These are phyloP conservation scores for Ormyrus labotus DNA, from an alignment of 2,888 invertebrate genomes.

Conservation along the genomic window DNA sequence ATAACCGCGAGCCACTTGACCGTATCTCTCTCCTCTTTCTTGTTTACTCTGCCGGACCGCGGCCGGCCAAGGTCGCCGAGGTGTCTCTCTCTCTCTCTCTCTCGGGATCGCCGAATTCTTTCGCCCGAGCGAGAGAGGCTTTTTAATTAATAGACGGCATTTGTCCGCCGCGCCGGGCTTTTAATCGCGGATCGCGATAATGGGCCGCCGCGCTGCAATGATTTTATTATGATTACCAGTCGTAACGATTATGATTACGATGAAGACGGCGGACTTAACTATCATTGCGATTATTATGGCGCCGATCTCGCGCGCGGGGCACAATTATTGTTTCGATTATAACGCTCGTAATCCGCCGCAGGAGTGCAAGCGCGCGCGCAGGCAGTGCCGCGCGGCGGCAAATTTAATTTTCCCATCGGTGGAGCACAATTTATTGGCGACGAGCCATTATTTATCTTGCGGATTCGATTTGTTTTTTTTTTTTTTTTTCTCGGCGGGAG, in stretches of 20 bases:
- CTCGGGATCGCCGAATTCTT: too few relatives aligned
- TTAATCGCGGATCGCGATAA: constrained; percentile 3
- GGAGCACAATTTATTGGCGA: background rate
- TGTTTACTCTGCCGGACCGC: too few relatives aligned
- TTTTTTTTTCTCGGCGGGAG: too few relatives aligned
- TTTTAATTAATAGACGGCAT: too few relatives aligned
- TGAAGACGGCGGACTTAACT: background rate
- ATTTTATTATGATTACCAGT: constrained; percentile 16
- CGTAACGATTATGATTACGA: constrained; percentile 11
- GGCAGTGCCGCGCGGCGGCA: too few relatives aligned
- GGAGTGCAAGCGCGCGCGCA: background rate
- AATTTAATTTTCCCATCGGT: background rate
- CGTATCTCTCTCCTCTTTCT: too few relatives aligned
- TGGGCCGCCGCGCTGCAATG: background rate
- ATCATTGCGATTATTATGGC: constrained; percentile 7
- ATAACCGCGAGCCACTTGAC: background rate
- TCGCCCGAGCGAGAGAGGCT: background rate
- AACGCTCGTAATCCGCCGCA: background rate
- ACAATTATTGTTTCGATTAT: constrained; percentile 8
- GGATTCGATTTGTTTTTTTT: background rate
- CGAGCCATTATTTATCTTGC: background rate
- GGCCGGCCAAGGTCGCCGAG: too few relatives aligned
- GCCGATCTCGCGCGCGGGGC: background rate
- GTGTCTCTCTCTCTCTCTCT: too few relatives aligned
- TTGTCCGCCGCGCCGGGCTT: background rate